Evolutionary conservation across 2,888 invertebrate species (phyloP).

Genomic region (Quadroppia sp.): DNA sequence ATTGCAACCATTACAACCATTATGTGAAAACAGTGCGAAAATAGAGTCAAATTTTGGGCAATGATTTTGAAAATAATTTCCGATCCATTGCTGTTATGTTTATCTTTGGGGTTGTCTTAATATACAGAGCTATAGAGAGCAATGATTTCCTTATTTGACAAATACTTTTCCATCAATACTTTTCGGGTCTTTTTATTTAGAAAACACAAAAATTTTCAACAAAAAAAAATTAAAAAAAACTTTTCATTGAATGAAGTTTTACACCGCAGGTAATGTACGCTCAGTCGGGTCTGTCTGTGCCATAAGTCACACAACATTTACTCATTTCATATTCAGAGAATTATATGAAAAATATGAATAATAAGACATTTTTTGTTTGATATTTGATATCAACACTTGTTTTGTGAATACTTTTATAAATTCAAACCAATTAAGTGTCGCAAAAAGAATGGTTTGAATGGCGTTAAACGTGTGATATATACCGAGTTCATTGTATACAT

Average conservation of each 20-base stretch:
- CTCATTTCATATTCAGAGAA: not conserved
- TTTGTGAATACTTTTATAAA: too few species aligned
- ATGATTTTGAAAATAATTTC: not conserved
- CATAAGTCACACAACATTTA: not conserved
- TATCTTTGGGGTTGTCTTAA: not conserved
- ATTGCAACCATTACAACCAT: not conserved
- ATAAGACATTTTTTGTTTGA: too few species aligned
- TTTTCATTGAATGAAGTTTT: not conserved
- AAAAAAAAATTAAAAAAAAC: not conserved
- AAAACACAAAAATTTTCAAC: not conserved
- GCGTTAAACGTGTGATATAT: not conserved
- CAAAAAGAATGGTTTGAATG: not conserved
- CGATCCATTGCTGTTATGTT: not conserved
- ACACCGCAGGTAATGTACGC: not conserved
- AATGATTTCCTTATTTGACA: constrained; percentile 33
- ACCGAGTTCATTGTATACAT: not conserved
- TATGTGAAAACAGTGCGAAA: not conserved
- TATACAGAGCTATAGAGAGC: not conserved
- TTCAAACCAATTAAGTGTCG: not conserved
- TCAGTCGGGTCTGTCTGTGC: not conserved
- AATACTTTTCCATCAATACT: not conserved
- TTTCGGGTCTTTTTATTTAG: too few species aligned
- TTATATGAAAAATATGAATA: too few species aligned
- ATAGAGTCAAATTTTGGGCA: not conserved
- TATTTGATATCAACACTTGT: too few species aligned